phyloP scores from a whole-genome alignment of 2,888 invertebrate species.

The Pseudococcus jackbeardsleyi region DNA sequence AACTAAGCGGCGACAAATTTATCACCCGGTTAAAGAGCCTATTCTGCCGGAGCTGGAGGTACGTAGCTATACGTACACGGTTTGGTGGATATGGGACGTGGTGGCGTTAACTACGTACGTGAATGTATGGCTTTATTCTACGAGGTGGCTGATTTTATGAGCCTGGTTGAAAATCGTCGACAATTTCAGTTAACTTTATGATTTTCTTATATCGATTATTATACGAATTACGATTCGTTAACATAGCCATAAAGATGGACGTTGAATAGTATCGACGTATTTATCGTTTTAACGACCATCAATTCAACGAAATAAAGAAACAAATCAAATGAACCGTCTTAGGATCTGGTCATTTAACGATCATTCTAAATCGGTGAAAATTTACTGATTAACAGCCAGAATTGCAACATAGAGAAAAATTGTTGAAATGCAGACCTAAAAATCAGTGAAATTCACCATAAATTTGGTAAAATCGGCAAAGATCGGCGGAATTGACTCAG shows the following conservation, averaged over 20 bases:
- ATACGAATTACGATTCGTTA: conserved; percentile 19
- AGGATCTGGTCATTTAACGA: background rate
- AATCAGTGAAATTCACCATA: no score
- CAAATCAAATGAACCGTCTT: background rate
- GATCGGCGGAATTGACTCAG: no score
- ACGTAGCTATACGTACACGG: background rate
- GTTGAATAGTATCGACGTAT: background rate
- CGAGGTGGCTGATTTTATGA: background rate
- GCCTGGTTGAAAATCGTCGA: background rate
- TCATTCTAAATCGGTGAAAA: no score
- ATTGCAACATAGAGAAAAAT: no score
- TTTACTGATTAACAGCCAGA: no score
- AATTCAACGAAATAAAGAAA: background rate
- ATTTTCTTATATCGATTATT: background rate
- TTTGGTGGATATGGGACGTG: background rate
- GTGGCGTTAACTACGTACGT: no score
- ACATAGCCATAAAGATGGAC: background rate
- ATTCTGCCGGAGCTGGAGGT: background rate
- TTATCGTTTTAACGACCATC: background rate
- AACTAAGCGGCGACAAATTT: conserved; percentile 45
- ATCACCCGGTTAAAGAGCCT: conserved; percentile 18
- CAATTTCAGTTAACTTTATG: background rate
- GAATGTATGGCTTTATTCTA: background rate
- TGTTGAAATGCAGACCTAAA: no score
- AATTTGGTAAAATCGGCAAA: no score